Conservation (phyloP, 2,797 vertebrate species). For the Acanthornis magna region DNA sequence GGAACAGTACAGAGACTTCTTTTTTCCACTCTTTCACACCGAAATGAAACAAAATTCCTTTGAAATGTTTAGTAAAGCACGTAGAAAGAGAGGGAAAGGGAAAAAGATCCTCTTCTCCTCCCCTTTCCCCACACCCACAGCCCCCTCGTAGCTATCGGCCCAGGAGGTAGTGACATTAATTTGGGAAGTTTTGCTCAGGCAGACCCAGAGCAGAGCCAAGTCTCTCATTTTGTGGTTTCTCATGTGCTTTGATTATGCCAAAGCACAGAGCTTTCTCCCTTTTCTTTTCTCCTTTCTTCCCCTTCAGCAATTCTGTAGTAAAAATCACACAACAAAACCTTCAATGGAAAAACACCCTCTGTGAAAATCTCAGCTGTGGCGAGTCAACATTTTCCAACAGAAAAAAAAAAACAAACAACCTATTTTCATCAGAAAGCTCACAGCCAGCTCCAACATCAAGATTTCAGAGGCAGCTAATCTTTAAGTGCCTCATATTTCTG, state of each 20-base stretch:
- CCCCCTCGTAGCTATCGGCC: accelerated
- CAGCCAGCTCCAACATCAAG: not conserved
- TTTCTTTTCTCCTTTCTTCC: not conserved
- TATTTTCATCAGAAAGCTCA: not conserved
- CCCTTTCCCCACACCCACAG: not conserved
- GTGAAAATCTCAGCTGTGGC: not conserved
- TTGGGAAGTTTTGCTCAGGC: not conserved
- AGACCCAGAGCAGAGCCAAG: not conserved
- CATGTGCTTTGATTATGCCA: not conserved
- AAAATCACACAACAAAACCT: not conserved
- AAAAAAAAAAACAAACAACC: not conserved
- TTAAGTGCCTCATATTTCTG: slow-evolving; percentile 48
- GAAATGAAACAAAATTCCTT: not conserved
- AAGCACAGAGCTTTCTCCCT: not conserved
- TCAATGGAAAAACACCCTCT: not conserved
- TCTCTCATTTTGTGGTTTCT: not conserved
- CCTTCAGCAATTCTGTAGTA: not conserved
- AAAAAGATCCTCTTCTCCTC: not conserved
- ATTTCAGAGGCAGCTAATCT: not conserved
- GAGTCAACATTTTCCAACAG: not conserved
- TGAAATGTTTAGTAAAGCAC: not conserved
- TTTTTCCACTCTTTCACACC: not conserved
- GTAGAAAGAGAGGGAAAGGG: not conserved
- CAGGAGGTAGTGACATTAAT: not conserved
- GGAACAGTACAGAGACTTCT: not conserved